These are phyloP conservation scores for Ectemnius cavifrons DNA, from an alignment of 2,888 invertebrate species.

Conservation along the genomic window DNA sequence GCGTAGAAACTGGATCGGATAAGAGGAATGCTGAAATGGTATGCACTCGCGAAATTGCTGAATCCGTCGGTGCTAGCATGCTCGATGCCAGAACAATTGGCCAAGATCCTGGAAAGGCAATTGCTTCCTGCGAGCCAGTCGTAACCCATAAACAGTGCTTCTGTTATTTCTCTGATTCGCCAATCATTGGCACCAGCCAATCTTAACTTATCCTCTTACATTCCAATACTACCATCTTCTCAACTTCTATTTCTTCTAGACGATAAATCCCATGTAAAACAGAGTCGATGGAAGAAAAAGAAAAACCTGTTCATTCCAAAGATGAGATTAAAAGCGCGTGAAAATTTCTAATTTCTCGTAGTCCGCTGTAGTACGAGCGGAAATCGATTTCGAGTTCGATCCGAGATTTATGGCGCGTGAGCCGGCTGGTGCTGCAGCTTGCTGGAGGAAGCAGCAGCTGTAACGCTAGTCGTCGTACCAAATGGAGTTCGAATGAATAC, in stretches of 20 bases:
- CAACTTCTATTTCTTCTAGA: not conserved
- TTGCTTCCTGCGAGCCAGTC: not conserved
- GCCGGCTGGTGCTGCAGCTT: too few relatives aligned
- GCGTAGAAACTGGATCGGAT: conserved; percentile 4
- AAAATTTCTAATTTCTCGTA: not conserved
- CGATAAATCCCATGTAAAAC: not conserved
- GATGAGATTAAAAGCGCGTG: not conserved
- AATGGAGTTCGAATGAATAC: not conserved
- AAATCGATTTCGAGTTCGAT: not conserved
- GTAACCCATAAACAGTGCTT: not conserved
- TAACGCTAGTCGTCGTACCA: too few relatives aligned
- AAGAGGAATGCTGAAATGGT: not conserved
- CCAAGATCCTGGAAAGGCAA: conserved; percentile 8
- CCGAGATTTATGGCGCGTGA: too few relatives aligned
- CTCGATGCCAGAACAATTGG: conserved; percentile 10
- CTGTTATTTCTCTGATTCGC: too few relatives aligned
- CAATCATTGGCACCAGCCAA: not conserved
- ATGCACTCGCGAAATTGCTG: not conserved
- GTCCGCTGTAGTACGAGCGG: not conserved
- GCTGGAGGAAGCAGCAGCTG: too few relatives aligned
- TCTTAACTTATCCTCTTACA: not conserved
- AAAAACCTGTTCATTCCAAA: too few relatives aligned
- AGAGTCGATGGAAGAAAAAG: too few relatives aligned
- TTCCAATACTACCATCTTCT: not conserved
- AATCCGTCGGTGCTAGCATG: not conserved